Evolutionary conservation across 2,113 vertebrate genomes (phyloP).

Genomic region (Coreoperca whiteheadi): DNA sequence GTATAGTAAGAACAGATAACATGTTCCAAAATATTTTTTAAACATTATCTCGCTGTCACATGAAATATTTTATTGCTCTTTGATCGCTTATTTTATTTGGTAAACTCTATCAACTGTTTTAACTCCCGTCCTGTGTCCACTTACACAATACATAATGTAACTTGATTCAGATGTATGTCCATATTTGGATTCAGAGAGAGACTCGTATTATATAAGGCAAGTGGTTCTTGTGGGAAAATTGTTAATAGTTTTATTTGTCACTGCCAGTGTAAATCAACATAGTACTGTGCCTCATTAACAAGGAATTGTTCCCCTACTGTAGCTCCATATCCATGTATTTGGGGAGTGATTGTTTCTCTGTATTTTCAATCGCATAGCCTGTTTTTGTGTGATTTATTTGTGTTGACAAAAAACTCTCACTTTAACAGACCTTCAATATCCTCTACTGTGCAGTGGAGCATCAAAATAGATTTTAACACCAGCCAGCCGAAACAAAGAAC

Average conservation of each 20-base stretch:
- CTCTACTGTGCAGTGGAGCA: slow-evolving; percentile 7
- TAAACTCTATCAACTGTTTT: slow-evolving; percentile 50
- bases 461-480: slow-evolving; percentile 25
- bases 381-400: slow-evolving; percentile 39
- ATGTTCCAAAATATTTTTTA: slow-evolving; percentile 37
- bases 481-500: slow-evolving; percentile 13
- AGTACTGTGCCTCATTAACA: slow-evolving; percentile 30
- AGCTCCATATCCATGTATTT: slow-evolving; percentile 9
- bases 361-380: not conserved
- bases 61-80: slow-evolving; percentile 36
- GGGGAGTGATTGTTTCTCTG: not conserved
- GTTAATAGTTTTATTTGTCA: slow-evolving; percentile 52
- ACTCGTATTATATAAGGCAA: slow-evolving; percentile 38
- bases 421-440: slow-evolving; percentile 34
- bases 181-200: slow-evolving; percentile 57
- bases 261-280: slow-evolving; percentile 60
- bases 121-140: slow-evolving; percentile 1
- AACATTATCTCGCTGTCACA: slow-evolving; percentile 25
- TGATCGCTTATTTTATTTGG: slow-evolving; percentile 16
- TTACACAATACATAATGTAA: slow-evolving; percentile 30
- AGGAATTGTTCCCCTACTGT: slow-evolving; percentile 24
- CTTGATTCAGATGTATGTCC: slow-evolving; percentile 28
- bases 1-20: slow-evolving; percentile 30
- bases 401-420: slow-evolving; percentile 17
- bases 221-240: slow-evolving; percentile 58